Percentiles rank a stretch among this genome's conserved stretches.
phyloP scores from a whole-genome alignment of 2,888 invertebrate genomes.

The Heterodera filipjevi region DNA sequence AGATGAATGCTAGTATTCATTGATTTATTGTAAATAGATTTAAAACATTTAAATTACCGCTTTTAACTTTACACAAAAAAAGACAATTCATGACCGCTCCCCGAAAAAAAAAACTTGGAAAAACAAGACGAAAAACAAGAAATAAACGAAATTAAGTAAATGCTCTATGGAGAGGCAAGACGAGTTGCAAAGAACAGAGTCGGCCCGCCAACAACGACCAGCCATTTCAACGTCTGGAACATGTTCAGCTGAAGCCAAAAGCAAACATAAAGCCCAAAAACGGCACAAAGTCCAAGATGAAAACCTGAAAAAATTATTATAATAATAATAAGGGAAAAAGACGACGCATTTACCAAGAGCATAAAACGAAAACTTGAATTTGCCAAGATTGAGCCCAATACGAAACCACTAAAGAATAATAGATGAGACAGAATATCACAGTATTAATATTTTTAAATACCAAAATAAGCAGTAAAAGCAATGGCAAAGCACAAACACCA shows the following conservation, averaged over 20 bases:
- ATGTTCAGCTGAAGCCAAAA: slow-evolving; percentile 92
- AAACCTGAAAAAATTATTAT: slow-evolving; percentile 71
- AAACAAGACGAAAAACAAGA: no score
- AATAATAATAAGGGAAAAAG: not conserved
- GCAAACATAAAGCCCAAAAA: slow-evolving; percentile 82
- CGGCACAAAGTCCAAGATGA: slow-evolving; percentile 84
- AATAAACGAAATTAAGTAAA: no score
- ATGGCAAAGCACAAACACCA: slow-evolving; percentile 78
- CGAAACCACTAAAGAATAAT: slow-evolving; percentile 75
- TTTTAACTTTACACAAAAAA: no score
- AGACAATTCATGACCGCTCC: no score
- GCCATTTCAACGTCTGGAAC: slow-evolving; percentile 90
- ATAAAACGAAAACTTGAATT: slow-evolving; percentile 79
- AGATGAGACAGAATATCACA: not conserved
- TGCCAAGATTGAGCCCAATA: slow-evolving; percentile 83
- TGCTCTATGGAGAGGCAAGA: slow-evolving; percentile 68
- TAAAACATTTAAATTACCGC: no score
- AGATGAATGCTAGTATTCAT: no score
- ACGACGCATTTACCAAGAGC: slow-evolving; percentile 73
- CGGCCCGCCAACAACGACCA: slow-evolving; percentile 81
- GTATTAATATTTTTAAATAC: slow-evolving; percentile 67
- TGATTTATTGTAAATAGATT: no score
- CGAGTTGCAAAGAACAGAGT: slow-evolving; percentile 93
- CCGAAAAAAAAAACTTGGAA: not conserved
- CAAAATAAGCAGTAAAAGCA: slow-evolving; percentile 80